A percentile compares a stretch with the other conserved stretches of the same genome.
These are phyloP conservation scores for Sarotherodon lohbergeri DNA, from an alignment of 2,113 vertebrate species.

Conservation along the genomic window DNA sequence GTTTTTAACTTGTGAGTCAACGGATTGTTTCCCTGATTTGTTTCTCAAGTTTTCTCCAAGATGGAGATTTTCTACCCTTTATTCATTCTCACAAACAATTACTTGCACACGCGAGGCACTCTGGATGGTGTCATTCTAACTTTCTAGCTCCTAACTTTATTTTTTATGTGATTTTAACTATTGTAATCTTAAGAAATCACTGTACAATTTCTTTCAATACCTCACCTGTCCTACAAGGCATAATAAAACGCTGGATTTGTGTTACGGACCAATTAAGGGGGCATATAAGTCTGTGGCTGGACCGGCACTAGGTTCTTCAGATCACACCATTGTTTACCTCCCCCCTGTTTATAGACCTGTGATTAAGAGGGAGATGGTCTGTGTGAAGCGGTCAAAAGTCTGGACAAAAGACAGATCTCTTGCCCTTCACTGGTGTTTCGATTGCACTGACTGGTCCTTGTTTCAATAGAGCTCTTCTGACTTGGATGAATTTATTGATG, in stretches of 20 bases:
- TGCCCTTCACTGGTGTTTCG: background rate
- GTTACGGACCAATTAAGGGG: background rate
- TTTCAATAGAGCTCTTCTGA: background rate
- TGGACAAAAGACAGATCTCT: background rate
- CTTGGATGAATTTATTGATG: background rate
- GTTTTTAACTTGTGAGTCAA: background rate
- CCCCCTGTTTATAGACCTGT: background rate
- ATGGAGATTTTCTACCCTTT: background rate
- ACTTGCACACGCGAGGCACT: background rate
- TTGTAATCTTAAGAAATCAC: background rate
- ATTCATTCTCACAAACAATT: background rate
- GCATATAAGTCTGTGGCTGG: background rate
- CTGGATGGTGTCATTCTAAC: background rate
- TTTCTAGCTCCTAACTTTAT: background rate
- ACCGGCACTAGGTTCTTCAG: background rate
- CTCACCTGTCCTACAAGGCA: background rate
- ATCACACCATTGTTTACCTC: background rate
- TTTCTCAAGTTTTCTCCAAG: background rate
- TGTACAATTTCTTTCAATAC: background rate
- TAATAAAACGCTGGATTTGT: background rate
- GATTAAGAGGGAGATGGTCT: background rate
- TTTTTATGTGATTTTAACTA: background rate
- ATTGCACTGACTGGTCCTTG: background rate
- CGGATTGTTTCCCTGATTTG: background rate
- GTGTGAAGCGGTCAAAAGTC: background rate